Base-by-base conservation (phyloP, 2,888 invertebrate genomes). In the Philereme transversata region DNA sequence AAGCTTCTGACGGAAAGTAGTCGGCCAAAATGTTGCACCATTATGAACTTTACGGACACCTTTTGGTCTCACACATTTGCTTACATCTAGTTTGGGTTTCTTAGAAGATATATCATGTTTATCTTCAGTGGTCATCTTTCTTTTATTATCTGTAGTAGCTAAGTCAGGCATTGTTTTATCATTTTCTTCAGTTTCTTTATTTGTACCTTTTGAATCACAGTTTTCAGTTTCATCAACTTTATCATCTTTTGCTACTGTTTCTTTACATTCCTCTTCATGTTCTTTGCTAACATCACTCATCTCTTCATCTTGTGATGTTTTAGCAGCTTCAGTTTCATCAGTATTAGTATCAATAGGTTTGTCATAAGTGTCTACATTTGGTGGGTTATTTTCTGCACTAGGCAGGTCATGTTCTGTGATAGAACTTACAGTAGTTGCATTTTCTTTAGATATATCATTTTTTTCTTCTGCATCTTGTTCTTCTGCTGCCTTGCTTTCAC, bases 11-110 rank as follows among this genome's bases (percentile, higher is more conserved):
- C 98, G 94, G 95, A 98, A 97, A 57, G 94, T 94, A 36, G 94
- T 93, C 4, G 93, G 93, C 96, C 96, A 97, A 77, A 96, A 97
- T 69, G 95, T 95, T n/a, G 96, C 95, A 47, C 95, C 95, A 68
- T 84, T 88, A 52, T 83, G 75, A 11, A 77, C 62, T 66, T 67
- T 84, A 60, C 82, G 82, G 0, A 73, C 71, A 62, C 72, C 77
- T 77, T 76, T 81, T 72, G 89, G 93, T 79, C 84, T 79, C 0
- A 65, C 50, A 70, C 90, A 91, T 11, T 62, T 59, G 43, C 65
- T 70, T 4, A 52, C 67, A 51, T 81, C 76, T 51, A 86, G 47
- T 71, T 87, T 92, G 5, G 69, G 67, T 70, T 88, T 90, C 64
- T 90, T 91, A 2, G 67, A 51, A 11, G 68, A 65, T 33, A 64